Conservation (phyloP, 2,888 invertebrate genomes). For the Ormyrus thymus region DNA sequence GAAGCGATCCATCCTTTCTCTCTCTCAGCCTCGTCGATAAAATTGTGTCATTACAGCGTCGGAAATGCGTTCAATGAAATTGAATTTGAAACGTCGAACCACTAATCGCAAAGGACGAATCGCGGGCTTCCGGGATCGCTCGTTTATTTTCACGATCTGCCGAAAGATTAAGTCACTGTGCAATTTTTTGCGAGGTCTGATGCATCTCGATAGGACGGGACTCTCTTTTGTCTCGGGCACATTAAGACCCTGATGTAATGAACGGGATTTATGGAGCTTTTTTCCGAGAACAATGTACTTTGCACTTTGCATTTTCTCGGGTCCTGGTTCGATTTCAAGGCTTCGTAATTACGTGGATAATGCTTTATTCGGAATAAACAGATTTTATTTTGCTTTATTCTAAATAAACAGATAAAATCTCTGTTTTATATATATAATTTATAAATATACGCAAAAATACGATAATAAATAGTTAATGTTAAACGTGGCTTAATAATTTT, state of each 20-base stretch:
- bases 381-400: no score
- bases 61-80: constrained; percentile 36
- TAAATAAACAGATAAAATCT: no score
- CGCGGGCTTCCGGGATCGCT: constrained; percentile 31
- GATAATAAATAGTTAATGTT: no score
- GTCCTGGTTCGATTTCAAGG: no score
- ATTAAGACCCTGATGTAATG: not conserved
- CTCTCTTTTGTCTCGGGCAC: constrained; percentile 24
- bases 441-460: no score
- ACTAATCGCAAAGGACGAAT: constrained; percentile 19
- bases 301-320: not conserved
- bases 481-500: no score
- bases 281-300: constrained; percentile 28
- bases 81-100: constrained; percentile 37
- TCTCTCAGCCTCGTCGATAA: no score
- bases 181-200: not conserved
- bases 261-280: constrained; percentile 4
- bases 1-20: no score
- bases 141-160: constrained; percentile 30
- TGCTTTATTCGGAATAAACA: no score
- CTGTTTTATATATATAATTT: no score
- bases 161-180: constrained; percentile 17
- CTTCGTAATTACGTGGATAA: no score
- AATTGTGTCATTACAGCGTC: not conserved
- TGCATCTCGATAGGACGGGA: constrained; percentile 24